Base-by-base conservation (phyloP, 2,888 invertebrate genomes). In the Idaea dimidiata region DNA sequence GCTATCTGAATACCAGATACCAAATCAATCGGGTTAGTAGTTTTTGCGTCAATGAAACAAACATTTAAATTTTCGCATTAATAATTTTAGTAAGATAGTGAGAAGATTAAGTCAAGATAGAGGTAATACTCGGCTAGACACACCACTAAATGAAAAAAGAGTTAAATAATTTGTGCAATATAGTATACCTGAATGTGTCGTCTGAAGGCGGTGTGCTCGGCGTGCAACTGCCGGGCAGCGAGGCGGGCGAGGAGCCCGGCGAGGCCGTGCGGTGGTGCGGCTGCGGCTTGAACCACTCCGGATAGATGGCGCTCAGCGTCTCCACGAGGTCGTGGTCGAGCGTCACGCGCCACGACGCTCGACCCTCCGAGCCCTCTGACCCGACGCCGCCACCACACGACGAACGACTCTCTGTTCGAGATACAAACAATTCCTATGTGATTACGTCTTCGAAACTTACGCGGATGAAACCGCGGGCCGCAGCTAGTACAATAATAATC, bases 261-360 rank as follows among this genome's bases (percentile, higher is more conserved):
- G 90, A 86, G 69, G 86, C 81, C 67, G 87, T 81, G 72, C 85
- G 84, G 79, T 86, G 84, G 72, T 87, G 84, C 72, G 86, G 86
- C 81, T 90, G 90, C 75, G 89, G 89, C 85, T 96, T 96, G 94
- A 98, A 97, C 97, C 97, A 98, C 95, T 96, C 97, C 78, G 97
- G 97, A 93, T 97, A 97, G 89, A 97, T 97, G 81, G 97, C 96
- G 88, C 97, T 96, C 84, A 98, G 96, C 85, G 97, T 97, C 92
- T 97, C 97, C 88, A 97, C 95, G 82, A 97, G 94, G 94, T 97
- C 97, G 94, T 96, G 96, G 94, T 97, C 97, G 93, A 97, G 95
- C 91, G 97, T 97, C 87, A 97, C 95, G 93, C 96, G 96, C 97
- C 97, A 97, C 94, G 96, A 97, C 84, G 95, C 95, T 88, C 93